Evolutionary conservation across 2,797 vertebrate species (phyloP), one percentile per base, ranked within the genome.

Genomic region (Phrynocephalus vlangalii): DNA sequence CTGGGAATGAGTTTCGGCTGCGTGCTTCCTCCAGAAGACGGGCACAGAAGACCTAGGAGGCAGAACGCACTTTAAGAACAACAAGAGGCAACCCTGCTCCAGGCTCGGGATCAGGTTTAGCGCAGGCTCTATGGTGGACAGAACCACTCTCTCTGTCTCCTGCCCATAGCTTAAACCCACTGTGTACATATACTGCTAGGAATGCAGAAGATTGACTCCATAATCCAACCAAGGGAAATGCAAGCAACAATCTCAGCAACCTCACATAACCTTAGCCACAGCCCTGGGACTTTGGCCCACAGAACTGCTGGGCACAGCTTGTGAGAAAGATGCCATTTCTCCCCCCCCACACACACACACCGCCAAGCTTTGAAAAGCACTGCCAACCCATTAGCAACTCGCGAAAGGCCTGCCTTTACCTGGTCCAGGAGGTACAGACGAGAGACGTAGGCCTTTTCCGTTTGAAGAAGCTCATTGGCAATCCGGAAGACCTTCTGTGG

Each of bases 401-500:
- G 6, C 3, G 24, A 24, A 52, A 68, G 33, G 75, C 24, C 30
- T 24, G 48, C 88, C 38, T 38, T 94, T 92, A 96, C 95, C 97
- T 98, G 98, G 95, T 99, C 98, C 91, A 99, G 95, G 79, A 99
- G 97, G 96, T 98, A 97, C 73, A 99, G 97, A 86, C 98, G 97
- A 73, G 98, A 97, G 83, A 99, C 98, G 0, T 99, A 99, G 76
- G 98, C 97, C 30, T 96, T 98, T 96, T 99, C 98, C 0, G 98
- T 99, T 93, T 97, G 98, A 60, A 98, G 97, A 80, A 99, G 97
- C 94, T 99, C 98, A 0, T 98, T 98, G 83, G 98, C 98, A 13
- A 99, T 98, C 95, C 98, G 98, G 94, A 98, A 99, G 48, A 98
- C 98, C 79, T 98, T 97, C 96, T 99, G 98, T 76, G 98, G 97